Conservation (phyloP, 2,113 vertebrate genomes). For the Siniperca chuatsi region DNA sequence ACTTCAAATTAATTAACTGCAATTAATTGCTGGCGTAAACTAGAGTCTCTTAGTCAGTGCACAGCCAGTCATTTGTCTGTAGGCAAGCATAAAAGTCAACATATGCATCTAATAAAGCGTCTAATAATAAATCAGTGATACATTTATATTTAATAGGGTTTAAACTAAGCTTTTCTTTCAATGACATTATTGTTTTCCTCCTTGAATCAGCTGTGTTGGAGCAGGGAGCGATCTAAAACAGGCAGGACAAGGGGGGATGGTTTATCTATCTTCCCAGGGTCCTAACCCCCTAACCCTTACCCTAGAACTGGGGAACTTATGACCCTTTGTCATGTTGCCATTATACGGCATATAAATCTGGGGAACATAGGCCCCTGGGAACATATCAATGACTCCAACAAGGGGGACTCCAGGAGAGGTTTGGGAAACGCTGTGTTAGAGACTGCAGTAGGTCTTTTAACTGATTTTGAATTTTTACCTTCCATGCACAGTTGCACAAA, state of each 20-base stretch:
- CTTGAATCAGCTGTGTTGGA: no score
- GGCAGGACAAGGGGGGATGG: no score
- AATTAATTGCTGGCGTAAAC: neutral
- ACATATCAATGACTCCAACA: no score
- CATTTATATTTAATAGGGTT: neutral
- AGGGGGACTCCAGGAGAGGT: no score
- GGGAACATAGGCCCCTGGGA: no score
- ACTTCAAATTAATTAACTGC: neutral
- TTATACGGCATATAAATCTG: no score
- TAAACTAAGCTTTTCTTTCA: neutral
- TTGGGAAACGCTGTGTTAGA: neutral
- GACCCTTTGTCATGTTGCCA: no score
- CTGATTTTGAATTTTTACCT: constrained; percentile 83
- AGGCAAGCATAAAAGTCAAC: neutral
- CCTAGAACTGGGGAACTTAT: no score
- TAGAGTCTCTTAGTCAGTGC: neutral
- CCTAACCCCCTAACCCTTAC: no score
- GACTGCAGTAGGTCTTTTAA: neutral
- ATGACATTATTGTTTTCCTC: neutral
- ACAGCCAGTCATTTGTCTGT: neutral
- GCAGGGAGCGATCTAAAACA: no score
- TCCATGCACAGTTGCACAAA: constrained; percentile 98
- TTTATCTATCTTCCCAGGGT: no score
- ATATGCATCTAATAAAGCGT: neutral
- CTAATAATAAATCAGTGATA: neutral